Base-by-base conservation (phyloP, 1,140 invertebrate species). In the Proctacanthus coquilletti region DNA sequence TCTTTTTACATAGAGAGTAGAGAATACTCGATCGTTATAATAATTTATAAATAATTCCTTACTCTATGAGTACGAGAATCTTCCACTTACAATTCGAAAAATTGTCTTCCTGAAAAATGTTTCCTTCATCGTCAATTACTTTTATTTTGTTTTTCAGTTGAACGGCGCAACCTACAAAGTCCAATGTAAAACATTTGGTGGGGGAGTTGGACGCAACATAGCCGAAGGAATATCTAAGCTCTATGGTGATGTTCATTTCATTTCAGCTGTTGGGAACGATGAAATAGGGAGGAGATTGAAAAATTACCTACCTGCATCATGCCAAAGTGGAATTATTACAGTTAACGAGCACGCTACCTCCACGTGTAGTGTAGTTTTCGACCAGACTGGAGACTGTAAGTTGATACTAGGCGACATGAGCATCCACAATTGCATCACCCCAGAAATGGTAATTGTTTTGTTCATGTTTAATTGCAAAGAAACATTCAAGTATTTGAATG, bases 131-230 rank as follows among this genome's bases (percentile, higher is more conserved):
- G n/a, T n/a, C n/a, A n/a, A n/a, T n/a, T n/a, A n/a, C n/a, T n/a
- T n/a, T n/a, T n/a, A n/a, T n/a, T n/a, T n/a, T n/a, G n/a, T n/a
- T n/a, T n/a, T n/a, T n/a, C n/a, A n/a, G n/a, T n/a, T 78, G 21
- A 76, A 88, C 54, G 84, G 85, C 3, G 70, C 77, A 42, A 88
- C 82, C n/a, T 74, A 86, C 47, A 50, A 53, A 1, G 75, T 77
- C 8, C 57, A 61, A 38, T 72, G 76, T 30, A 61, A 64, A n/a
- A 65, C 70, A 40, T 70, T 69, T 27, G 74, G 71, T 10, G 92
- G 91, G 3, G 91, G 92, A 9, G 93, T 97, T 0, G 92, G 74
- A 0, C 68, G 89, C 21, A 97, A 96, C 52, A 67, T 95, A n/a
- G 82, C 84, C 0, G 85, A 92, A 45, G 80, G 81, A 31, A 61